Evolutionary conservation across 2,113 vertebrate species (phyloP), one percentile per base, ranked within the genome.

Genomic region (Macaca mulatta): DNA sequence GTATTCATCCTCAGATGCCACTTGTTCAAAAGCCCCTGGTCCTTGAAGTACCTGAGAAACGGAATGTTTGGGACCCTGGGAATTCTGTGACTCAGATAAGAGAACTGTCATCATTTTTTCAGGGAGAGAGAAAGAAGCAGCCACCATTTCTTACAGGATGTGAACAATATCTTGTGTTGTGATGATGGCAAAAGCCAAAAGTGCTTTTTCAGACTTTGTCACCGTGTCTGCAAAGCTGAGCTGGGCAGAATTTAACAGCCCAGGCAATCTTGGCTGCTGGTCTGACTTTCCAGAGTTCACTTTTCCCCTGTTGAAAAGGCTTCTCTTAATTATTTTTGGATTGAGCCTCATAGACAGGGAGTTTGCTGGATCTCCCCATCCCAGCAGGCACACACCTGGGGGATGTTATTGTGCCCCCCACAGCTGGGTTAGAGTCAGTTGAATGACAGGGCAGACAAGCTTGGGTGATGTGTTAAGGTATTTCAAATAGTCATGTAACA

Each of bases 211-310:
- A 85, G 57, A 70, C 32, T 95, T 83, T 69, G 43, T n/a, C 38
- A 74, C 12, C 30, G 27, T 38, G 16, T 81, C 87, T 90, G 1
- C 55, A 95, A 52, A 88, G 75, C 70, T 96, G 64, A 93, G 64
- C 52, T 48, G n/a, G n/a, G 72, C 57, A 96, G 79, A 93, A 97
- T 32, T 93, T 74, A 96, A 87, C 17, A 87, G 69, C 32, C n/a
- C 20, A 85, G 57, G 18, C 50, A 74, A 90, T 74, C 64, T 75
- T 96, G 80, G 43, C 84, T 69, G 1, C 38, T 84, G 59, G 35
- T 69, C 78, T 96, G 43, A 74, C 77, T 77, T 97, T 67, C 43
- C 43, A 72, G 93, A 70, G 52, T 80, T 97, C 69, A 95, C 38
- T 80, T 82, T 81, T 93, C 38, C 12, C 11, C 18, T 92, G 4